A percentile compares a stretch with the other conserved stretches of the same genome.
Conservation (phyloP, 2,888 invertebrate genomes). For the Sepiola atlantica region DNA sequence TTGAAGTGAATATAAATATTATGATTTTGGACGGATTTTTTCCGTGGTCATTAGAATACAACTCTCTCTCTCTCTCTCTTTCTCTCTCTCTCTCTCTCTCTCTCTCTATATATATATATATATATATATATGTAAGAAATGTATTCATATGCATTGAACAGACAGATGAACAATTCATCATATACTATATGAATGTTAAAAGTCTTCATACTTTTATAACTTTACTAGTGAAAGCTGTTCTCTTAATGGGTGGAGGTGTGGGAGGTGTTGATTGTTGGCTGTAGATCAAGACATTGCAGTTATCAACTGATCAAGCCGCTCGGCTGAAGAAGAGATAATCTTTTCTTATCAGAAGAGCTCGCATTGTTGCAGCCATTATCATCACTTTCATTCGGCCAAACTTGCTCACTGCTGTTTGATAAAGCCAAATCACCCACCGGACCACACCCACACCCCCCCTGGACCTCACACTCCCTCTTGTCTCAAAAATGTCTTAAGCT, state of each 20-base stretch:
- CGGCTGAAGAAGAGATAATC: constrained; percentile 9
- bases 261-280: background rate
- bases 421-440: background rate
- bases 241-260: background rate
- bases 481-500: background rate
- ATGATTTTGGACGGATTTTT: too few relatives aligned
- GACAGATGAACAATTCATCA: too few relatives aligned
- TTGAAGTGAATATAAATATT: too few relatives aligned
- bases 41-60: too few relatives aligned
- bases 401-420: constrained; percentile 2
- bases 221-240: background rate
- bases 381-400: background rate
- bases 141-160: too few relatives aligned
- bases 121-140: too few relatives aligned
- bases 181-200: background rate
- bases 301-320: background rate
- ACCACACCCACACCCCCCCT: background rate
- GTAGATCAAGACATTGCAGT: background rate
- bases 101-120: too few relatives aligned
- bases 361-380: background rate
- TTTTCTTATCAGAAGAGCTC: background rate
- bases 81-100: too few relatives aligned
- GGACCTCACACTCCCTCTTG: background rate
- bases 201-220: background rate
- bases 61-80: too few relatives aligned